Evolutionary conservation across 2,797 vertebrate genomes (phyloP).

Genomic region (Molothrus ater): DNA sequence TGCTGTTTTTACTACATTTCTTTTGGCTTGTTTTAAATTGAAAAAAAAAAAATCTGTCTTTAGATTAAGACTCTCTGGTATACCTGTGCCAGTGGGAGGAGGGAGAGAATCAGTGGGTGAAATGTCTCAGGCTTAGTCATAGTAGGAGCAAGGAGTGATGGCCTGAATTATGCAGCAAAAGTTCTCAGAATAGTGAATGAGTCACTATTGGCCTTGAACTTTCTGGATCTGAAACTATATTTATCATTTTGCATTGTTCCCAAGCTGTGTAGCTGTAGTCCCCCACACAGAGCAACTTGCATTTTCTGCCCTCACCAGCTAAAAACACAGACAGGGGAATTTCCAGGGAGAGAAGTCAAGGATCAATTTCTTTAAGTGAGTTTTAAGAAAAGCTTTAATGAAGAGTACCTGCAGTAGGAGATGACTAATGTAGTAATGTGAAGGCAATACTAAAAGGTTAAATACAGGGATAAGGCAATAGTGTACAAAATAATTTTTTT

Average conservation of each 20-base stretch:
- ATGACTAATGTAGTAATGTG: neutral
- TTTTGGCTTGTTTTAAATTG: neutral
- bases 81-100: neutral
- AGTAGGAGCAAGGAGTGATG: neutral
- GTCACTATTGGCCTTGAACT: conserved; percentile 53
- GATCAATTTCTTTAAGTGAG: neutral
- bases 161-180: conserved; percentile 47
- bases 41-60: neutral
- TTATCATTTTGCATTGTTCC: conserved; percentile 50
- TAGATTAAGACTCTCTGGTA: neutral
- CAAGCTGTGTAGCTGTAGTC: neutral
- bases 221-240: conserved; percentile 41
- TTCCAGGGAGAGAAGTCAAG: neutral
- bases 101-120: neutral
- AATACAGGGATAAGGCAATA: neutral
- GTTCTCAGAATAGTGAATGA: conserved; percentile 48
- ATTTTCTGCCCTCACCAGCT: neutral
- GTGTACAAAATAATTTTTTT: neutral
- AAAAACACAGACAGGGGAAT: neutral
- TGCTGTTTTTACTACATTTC: neutral
- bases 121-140: conserved; percentile 32
- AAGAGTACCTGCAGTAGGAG: neutral
- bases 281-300: neutral
- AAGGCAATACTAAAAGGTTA: neutral
- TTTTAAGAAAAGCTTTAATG: neutral